Conservation (phyloP, 2,113 vertebrate genomes). For the Proteles cristata region DNA sequence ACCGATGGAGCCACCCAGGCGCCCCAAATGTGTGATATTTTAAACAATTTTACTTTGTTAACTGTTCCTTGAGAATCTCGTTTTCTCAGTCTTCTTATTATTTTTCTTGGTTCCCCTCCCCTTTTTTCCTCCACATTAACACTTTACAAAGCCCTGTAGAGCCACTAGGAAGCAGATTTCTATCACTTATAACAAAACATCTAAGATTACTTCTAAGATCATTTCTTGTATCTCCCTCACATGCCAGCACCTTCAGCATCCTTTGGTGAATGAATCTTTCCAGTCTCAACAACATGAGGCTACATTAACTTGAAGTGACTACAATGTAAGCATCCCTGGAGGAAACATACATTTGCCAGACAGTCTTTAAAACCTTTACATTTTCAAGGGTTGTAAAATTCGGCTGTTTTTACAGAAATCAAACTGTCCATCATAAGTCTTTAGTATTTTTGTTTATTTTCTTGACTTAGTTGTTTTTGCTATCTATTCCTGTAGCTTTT, state of each 20-base stretch:
- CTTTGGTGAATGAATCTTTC: neutral
- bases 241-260: neutral
- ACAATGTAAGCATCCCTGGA: neutral
- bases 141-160: neutral
- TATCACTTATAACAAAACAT: neutral
- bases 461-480: constrained; percentile 20
- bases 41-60: neutral
- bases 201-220: neutral
- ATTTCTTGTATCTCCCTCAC: neutral
- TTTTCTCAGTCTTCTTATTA: neutral
- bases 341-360: neutral
- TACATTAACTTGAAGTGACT: neutral
- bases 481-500: constrained; percentile 19
- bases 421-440: neutral
- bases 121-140: neutral
- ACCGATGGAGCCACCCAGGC: too few species aligned
- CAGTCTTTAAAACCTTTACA: neutral
- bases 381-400: neutral
- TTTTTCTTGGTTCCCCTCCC: neutral
- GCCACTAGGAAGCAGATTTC: neutral
- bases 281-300: neutral
- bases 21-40: neutral
- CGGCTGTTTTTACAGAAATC: constrained; percentile 24
- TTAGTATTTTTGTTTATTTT: neutral
- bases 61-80: neutral